A percentile compares a stretch with the other conserved stretches of the same genome.
These are phyloP conservation scores for Euproctis similis DNA, from an alignment of 2,888 invertebrate species.

Conservation along the genomic window DNA sequence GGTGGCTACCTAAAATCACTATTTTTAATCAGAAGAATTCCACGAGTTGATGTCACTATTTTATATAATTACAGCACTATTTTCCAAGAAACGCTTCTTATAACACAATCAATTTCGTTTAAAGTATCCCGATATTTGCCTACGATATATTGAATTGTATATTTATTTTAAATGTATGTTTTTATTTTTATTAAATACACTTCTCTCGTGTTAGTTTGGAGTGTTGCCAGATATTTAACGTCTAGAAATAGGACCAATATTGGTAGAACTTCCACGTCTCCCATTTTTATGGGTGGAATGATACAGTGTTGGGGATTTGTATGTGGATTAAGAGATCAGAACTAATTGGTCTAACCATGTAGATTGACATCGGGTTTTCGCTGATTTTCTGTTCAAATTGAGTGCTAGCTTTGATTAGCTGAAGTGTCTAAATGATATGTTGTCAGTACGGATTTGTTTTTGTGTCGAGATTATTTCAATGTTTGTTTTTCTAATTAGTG, in stretches of 20 bases:
- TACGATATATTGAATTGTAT: conserved; percentile 20
- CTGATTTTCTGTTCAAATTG: conserved; percentile 18
- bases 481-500: conserved; percentile 12
- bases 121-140: conserved; percentile 23
- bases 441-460: conserved; percentile 11
- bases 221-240: conserved; percentile 24
- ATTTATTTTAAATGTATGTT: too few species aligned
- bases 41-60: conserved; percentile 22
- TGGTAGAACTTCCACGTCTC: conserved; percentile 15
- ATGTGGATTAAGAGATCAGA: conserved; percentile 15
- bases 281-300: conserved; percentile 12
- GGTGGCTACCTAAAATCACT: too few species aligned
- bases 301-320: conserved; percentile 10
- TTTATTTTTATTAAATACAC: conserved; percentile 21
- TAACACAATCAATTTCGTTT: conserved; percentile 25
- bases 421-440: conserved; percentile 15
- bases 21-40: too few species aligned
- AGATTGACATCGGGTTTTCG: conserved; percentile 21
- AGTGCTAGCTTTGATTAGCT: conserved; percentile 16
- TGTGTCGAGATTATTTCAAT: conserved; percentile 10
- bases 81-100: conserved; percentile 28
- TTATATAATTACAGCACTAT: conserved; percentile 29
- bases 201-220: conserved; percentile 28
- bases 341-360: conserved; percentile 14
- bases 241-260: conserved; percentile 19